Base-by-base conservation (phyloP, 2,888 invertebrate species). In the Apeira syringaria region DNA sequence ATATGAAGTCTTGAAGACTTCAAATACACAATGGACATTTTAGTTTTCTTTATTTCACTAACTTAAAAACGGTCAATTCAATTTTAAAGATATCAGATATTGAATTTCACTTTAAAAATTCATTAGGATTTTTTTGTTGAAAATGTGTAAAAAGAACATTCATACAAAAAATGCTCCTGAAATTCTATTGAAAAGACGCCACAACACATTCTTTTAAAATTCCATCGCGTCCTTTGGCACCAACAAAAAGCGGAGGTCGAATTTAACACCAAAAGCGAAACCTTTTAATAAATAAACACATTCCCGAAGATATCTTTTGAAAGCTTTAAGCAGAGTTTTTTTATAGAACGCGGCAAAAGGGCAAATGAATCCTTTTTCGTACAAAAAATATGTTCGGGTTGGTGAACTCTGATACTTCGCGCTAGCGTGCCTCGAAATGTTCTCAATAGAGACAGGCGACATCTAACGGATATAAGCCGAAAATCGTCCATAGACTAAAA, bases 241-340 rank as follows among this genome's bases (percentile, higher is more conserved):
- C 31, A 15, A 34, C 34, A 26, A 34, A 34, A 24, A 34, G 15
- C 15, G 26, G 34, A 12, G 25, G 10, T 10, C 26, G 8, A 34
- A 10, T 26, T 12, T 18, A 11, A 31, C n/a, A 31, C 18, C 20
- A 7, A 34, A 34, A 10, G 15, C 25, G 3, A 26, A 34, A 11
- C 34, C 17, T 24, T 26, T 26, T 26, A 17, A 34, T 34, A 34
- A 34, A 34, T 26, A 34, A 34, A 34, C 34, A 26, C 34, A 34
- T 34, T 31, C n/a, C 25, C 2, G 17, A 25, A 26, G 34, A 34
- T 34, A 34, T 26, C 34, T 26, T 34, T 34, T 34, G 25, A 34
- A 26, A 34, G 34, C 26, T 9, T 25, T 17, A 31, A 28, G 17
- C 34, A 9, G 26, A 25, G 9, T 24, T 34, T 27, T 24, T 40